Evolutionary conservation across 1,140 invertebrate species (phyloP).

Genomic region (Diorhabda carinulata): DNA sequence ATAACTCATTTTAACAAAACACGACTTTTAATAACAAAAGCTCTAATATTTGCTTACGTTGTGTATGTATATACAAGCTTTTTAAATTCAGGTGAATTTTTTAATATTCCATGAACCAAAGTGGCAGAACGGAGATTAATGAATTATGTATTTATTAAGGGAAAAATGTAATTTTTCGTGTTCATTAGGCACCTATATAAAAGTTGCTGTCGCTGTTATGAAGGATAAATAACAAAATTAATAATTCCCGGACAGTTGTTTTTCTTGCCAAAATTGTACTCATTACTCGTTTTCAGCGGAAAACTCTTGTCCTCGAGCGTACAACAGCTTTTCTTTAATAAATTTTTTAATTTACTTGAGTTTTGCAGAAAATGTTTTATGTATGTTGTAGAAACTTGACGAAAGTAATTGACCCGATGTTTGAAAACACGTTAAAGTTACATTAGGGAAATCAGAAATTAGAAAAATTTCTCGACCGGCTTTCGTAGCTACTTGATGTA

Average conservation of each 20-base stretch:
- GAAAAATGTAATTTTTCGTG: too few species aligned
- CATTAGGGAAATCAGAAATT: conserved; percentile 2
- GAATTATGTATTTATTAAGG: too few species aligned
- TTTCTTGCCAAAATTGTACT: background rate
- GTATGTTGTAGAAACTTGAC: background rate
- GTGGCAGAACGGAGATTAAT: too few species aligned
- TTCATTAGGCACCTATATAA: too few species aligned
- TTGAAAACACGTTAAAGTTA: background rate
- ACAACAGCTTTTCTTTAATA: background rate
- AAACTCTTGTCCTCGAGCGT: background rate
- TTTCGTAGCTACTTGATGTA: background rate
- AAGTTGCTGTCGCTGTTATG: too few species aligned
- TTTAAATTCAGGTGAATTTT: too few species aligned
- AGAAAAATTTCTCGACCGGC: background rate
- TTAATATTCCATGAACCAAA: too few species aligned
- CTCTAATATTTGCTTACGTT: too few species aligned
- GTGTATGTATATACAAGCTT: too few species aligned
- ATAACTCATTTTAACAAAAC: too few species aligned
- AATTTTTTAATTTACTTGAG: background rate
- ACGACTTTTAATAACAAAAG: too few species aligned
- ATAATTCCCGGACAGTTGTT: background rate
- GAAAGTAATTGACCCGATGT: background rate
- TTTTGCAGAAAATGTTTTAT: background rate
- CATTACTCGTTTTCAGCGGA: background rate
- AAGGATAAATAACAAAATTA: background rate